These are phyloP conservation scores for Sisor rabdophorus DNA, from an alignment of 2,113 vertebrate genomes.

Conservation along the genomic window DNA sequence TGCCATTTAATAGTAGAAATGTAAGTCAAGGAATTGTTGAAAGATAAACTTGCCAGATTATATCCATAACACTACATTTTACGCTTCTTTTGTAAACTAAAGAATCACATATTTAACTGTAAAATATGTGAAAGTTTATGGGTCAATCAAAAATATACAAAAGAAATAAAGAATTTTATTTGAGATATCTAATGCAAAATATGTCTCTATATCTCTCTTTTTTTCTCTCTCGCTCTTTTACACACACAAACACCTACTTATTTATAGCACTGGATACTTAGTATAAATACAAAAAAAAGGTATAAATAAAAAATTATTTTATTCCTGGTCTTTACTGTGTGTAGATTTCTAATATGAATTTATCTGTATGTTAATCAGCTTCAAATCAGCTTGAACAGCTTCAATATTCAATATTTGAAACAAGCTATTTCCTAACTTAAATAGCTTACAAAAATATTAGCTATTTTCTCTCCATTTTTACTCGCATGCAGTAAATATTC, in stretches of 20 bases:
- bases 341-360: not conserved
- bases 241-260: no score
- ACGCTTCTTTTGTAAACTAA: not conserved
- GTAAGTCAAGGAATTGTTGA: conserved; percentile 30
- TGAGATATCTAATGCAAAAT: not conserved
- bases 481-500: not conserved
- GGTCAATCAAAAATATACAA: not conserved
- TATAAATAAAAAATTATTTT: not conserved
- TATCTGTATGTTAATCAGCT: not conserved
- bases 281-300: not conserved
- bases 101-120: not conserved
- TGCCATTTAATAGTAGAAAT: conserved; percentile 34
- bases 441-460: not conserved
- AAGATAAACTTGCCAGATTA: conserved; percentile 8
- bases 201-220: not conserved
- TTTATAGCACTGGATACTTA: not conserved
- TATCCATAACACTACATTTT: not conserved
- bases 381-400: no score
- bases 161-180: not conserved
- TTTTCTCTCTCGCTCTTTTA: no score
- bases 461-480: not conserved
- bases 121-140: no score
- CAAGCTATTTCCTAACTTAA: not conserved
- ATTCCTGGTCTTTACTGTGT: not conserved
- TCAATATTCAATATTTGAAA: no score